Evolutionary conservation across 2,797 vertebrate species (phyloP), one percentile per base, ranked within the genome.

Genomic region (Pelodytes ibericus): DNA sequence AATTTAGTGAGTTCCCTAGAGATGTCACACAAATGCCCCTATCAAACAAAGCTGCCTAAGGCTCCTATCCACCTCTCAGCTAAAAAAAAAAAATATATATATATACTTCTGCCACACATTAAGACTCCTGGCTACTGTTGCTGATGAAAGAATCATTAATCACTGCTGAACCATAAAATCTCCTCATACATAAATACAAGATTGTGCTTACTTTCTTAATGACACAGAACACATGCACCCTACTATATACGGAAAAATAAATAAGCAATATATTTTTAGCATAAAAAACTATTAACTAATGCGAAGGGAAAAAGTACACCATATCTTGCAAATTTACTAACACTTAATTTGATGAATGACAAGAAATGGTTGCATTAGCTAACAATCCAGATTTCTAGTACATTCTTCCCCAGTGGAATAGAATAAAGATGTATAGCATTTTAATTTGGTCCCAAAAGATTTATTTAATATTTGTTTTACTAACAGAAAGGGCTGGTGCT

Each of bases 91-190:
- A 41, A 70, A 44, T 56, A 18, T 69, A 44, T 71, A 6, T 44
- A 20, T 63, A 61, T 58, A 33, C 57, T 67, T 67, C 70, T 79
- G 62, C 75, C 75, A 67, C 75, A 78, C 70, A 72, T 71, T 53
- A 66, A 72, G 53, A 72, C 44, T 56, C 62, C 66, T 68, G 57
- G 20, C 63, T 79, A 61, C 70, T 62, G 70, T 67, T 49, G 47
- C 39, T 73, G 71, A 60, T 72, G 64, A 79, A 79, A 79, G 57
- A 56, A 68, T 33, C 76, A 73, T 79, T 73, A 79, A 62, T 79
- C 63, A 69, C 26, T 11, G 31, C 5, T 62, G 71, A 69, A 63
- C 63, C 57, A 31, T 71, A 79, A 57, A 47, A 57, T 73, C 65
- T 62, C 44, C 47, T 25, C 57, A 73, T 56, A 63, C 65, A 79